Evolutionary conservation across 2,797 vertebrate genomes (phyloP).

Genomic region (Valencia hispanica): DNA sequence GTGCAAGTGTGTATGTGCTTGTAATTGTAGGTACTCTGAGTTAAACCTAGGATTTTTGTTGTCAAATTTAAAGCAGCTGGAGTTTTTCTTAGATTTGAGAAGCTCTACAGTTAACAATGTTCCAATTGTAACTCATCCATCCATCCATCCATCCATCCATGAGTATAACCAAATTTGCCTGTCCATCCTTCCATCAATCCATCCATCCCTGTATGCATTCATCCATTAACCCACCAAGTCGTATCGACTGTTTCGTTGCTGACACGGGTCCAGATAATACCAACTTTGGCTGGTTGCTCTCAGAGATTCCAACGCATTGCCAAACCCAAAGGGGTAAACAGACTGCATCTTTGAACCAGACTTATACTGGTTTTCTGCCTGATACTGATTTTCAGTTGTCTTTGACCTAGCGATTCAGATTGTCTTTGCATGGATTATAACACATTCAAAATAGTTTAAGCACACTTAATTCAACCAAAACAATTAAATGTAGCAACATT

Average conservation of each 20-base stretch:
- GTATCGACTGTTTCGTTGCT: background rate
- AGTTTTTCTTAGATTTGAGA: conserved; percentile 4
- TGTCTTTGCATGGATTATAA: too few relatives aligned
- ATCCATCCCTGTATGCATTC: background rate
- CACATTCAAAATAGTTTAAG: background rate
- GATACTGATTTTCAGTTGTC: too few relatives aligned
- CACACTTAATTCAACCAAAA: background rate
- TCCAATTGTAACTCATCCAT: background rate
- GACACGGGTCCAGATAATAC: background rate
- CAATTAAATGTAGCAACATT: background rate
- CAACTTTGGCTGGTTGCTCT: background rate
- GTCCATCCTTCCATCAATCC: too few relatives aligned
- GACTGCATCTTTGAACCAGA: too few relatives aligned
- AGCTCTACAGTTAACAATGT: background rate
- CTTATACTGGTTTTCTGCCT: too few relatives aligned
- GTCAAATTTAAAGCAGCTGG: conserved; percentile 2
- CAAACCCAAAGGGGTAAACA: background rate
- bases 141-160: background rate
- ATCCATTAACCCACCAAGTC: background rate
- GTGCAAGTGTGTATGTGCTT: background rate
- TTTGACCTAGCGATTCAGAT: too few relatives aligned
- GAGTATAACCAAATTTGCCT: too few relatives aligned
- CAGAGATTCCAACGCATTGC: background rate
- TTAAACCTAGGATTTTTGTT: background rate
- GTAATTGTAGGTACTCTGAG: background rate